These are phyloP conservation scores for Ciconia boyciana DNA, from an alignment of 2,113 vertebrate genomes.

Conservation along the genomic window DNA sequence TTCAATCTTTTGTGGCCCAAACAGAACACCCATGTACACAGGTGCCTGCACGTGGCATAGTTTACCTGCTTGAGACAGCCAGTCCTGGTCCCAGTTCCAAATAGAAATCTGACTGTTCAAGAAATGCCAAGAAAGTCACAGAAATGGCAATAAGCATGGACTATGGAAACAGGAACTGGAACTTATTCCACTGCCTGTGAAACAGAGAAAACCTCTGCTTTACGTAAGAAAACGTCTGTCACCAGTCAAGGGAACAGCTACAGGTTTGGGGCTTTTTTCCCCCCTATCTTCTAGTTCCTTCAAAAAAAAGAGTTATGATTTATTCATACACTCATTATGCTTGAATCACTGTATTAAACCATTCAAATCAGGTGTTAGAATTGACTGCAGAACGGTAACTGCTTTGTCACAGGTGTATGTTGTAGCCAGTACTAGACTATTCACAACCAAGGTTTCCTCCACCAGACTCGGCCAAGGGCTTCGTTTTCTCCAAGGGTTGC, in stretches of 20 bases:
- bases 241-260: background rate
- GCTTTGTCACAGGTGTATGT: background rate
- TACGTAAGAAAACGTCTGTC: background rate
- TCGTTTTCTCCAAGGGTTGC: background rate
- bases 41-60: background rate
- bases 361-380: background rate
- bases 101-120: background rate
- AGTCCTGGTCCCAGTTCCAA: background rate
- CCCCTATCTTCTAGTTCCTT: background rate
- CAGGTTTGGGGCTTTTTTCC: background rate
- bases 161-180: background rate
- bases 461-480: no score
- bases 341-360: background rate
- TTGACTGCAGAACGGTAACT: background rate
- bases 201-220: background rate
- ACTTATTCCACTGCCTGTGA: background rate
- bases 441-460: background rate
- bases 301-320: background rate
- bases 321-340: background rate
- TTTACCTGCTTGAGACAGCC: background rate
- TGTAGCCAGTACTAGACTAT: background rate
- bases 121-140: background rate
- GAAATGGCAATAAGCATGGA: background rate
- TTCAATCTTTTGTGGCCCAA: background rate
- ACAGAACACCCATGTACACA: background rate